phyloP scores from a whole-genome alignment of 1,140 invertebrate species.

The Drosophila nikananu region DNA sequence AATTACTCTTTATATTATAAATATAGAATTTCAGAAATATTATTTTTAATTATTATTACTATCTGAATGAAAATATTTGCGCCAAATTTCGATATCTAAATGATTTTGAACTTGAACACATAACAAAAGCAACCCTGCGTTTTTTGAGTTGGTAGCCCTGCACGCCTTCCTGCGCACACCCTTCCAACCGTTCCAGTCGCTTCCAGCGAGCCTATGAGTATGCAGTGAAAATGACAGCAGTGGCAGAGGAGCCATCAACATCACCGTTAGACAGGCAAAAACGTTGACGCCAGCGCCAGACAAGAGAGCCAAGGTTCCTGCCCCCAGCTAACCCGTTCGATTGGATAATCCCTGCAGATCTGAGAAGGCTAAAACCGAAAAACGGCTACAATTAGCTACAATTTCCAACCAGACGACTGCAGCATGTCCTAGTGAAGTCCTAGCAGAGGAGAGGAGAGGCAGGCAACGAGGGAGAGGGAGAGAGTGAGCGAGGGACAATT shows the following conservation, averaged over 20 bases:
- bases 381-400: constrained; percentile 9
- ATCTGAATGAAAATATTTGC: background rate
- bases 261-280: constrained; percentile 46
- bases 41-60: too few species aligned
- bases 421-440: constrained; percentile 56
- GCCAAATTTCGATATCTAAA: background rate
- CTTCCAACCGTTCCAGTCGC: constrained; percentile 44
- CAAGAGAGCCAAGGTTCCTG: constrained; percentile 49
- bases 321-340: constrained; percentile 46
- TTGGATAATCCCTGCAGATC: constrained; percentile 56
- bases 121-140: constrained; percentile 25
- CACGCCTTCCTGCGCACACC: constrained; percentile 30
- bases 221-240: constrained; percentile 83
- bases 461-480: constrained; percentile 1
- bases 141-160: constrained; percentile 43
- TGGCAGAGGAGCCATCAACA: constrained; percentile 64
- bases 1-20: background rate
- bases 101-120: background rate
- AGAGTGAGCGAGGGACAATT: constrained; percentile 36
- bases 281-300: constrained; percentile 54
- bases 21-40: background rate
- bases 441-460: constrained; percentile 7
- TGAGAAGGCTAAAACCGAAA: constrained; percentile 1
- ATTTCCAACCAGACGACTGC: constrained; percentile 5
- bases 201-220: constrained; percentile 78